Evolutionary conservation across 2,888 invertebrate genomes (phyloP).

Genomic region (Conomelus anceps): DNA sequence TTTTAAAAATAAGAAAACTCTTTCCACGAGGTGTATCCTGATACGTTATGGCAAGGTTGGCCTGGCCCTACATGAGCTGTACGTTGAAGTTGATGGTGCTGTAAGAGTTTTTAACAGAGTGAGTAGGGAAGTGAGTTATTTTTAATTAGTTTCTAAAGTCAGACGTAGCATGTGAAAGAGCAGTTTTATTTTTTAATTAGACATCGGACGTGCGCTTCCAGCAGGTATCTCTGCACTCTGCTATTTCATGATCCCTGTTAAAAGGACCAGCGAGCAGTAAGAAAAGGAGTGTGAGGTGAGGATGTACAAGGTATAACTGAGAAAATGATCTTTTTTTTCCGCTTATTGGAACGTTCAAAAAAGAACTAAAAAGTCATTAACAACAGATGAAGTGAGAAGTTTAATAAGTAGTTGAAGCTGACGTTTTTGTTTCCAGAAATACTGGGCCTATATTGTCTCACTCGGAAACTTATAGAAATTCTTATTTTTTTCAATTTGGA

Average conservation of each 20-base stretch:
- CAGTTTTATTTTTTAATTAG: constrained; percentile 11
- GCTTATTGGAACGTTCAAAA: background rate
- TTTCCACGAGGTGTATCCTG: background rate
- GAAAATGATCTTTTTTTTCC: background rate
- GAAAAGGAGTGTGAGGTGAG: background rate
- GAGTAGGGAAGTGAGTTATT: background rate
- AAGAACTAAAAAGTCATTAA: background rate
- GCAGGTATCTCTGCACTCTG: background rate
- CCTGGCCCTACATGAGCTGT: background rate
- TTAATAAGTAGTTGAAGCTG: background rate
- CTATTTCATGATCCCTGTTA: background rate
- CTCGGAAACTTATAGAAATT: background rate
- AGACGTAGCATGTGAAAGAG: constrained; percentile 7
- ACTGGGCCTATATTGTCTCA: background rate
- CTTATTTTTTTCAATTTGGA: background rate
- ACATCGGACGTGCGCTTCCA: background rate
- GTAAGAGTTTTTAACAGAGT: background rate
- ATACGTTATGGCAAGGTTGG: background rate
- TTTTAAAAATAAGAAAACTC: background rate
- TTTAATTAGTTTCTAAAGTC: constrained; percentile 10
- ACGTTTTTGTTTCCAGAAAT: background rate
- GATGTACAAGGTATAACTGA: background rate
- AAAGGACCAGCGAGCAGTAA: background rate
- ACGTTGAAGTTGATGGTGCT: background rate
- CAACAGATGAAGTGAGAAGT: background rate